Conservation (phyloP, 2,113 vertebrate species). For the Muntiacus reevesi region DNA sequence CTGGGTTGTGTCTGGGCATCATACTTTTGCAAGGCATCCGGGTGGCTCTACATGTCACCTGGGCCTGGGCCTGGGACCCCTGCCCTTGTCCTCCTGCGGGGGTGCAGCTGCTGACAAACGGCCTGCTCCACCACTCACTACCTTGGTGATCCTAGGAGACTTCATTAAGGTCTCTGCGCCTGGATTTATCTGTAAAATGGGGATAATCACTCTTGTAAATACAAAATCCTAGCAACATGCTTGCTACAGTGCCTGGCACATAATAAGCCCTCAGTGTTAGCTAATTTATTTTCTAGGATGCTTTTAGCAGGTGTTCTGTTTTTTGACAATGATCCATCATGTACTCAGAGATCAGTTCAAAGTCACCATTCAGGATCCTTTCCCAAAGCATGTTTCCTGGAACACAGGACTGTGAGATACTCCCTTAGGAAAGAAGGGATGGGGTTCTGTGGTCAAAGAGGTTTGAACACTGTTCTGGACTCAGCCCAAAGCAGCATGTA, state of each 20-base stretch:
- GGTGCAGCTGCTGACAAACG: neutral
- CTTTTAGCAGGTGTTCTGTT: neutral
- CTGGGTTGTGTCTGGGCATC: neutral
- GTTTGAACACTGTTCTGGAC: neutral
- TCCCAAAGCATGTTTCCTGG: neutral
- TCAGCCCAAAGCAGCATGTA: neutral
- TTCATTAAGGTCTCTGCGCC: constrained; percentile 8
- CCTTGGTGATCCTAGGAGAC: neutral
- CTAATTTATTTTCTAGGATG: neutral
- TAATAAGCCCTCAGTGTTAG: neutral
- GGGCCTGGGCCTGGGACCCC: neutral
- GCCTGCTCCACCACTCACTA: too few species aligned
- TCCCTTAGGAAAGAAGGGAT: neutral
- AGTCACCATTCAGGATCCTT: neutral
- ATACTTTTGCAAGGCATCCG: neutral
- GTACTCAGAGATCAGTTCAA: neutral
- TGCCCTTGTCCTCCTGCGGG: accelerated
- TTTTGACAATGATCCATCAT: neutral
- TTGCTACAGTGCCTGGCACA: neutral
- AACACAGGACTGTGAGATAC: neutral
- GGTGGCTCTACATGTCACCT: accelerated
- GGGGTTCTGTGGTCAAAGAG: neutral
- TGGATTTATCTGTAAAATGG: neutral
- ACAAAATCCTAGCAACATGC: neutral
- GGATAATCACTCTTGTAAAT: neutral